These are phyloP conservation scores for Tuberolachnus salignus DNA, from an alignment of 2,888 invertebrate species.

Conservation along the genomic window DNA sequence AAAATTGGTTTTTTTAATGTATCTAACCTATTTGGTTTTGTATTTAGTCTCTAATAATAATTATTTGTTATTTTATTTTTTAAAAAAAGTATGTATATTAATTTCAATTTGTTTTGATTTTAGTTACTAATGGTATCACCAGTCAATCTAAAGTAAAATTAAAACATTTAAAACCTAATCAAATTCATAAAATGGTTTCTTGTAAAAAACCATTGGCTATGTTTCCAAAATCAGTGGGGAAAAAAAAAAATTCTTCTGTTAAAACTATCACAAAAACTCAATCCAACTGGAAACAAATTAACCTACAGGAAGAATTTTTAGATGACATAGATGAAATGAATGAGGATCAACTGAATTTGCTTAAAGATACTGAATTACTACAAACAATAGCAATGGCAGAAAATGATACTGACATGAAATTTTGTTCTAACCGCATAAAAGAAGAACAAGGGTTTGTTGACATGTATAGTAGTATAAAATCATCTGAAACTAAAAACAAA, in stretches of 20 bases:
- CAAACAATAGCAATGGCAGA: conserved; percentile 61
- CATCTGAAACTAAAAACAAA: neutral
- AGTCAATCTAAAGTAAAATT: conserved; percentile 73
- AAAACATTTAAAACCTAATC: conserved; percentile 71
- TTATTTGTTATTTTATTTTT: too few species aligned
- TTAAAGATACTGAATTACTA: conserved; percentile 46
- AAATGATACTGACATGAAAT: conserved; percentile 64
- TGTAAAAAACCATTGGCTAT: conserved; percentile 59
- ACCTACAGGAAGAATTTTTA: conserved; percentile 62
- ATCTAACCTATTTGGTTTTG: neutral
- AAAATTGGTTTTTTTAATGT: neutral
- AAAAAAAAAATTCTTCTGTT: conserved; percentile 64
- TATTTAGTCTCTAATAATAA: neutral
- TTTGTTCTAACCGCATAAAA: conserved; percentile 57
- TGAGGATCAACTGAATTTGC: conserved; percentile 37
- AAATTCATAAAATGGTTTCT: conserved; percentile 65
- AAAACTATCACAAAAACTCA: neutral
- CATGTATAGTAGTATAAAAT: neutral
- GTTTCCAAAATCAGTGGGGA: conserved; percentile 68
- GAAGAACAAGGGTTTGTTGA: neutral
- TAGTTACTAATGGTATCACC: conserved; percentile 71
- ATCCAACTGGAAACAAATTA: neutral
- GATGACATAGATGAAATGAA: conserved; percentile 60
- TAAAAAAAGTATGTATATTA: neutral
- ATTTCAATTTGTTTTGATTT: conserved; percentile 59